Conservation (phyloP, 2,888 invertebrate species). For the Leptopilina syphax region DNA sequence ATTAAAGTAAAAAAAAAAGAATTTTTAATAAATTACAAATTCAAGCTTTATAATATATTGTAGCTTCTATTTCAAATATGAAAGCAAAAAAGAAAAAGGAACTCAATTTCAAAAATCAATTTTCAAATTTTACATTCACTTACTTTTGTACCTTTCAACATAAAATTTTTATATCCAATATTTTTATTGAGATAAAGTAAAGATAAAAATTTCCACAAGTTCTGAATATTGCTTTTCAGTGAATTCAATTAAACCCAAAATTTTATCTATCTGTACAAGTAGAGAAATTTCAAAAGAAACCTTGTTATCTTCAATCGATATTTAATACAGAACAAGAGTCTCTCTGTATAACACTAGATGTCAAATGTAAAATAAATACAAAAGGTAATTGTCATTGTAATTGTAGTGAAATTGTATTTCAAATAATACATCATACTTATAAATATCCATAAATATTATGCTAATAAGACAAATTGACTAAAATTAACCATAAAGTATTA, state of each 20-base stretch:
- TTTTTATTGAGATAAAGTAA: slow-evolving; percentile 11
- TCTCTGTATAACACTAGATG: background rate
- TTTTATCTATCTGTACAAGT: background rate
- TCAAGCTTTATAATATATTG: background rate
- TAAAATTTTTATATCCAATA: slow-evolving; percentile 14
- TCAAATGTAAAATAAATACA: slow-evolving; percentile 16
- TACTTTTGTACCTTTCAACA: background rate
- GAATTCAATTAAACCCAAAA: slow-evolving; percentile 8
- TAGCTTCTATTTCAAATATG: background rate
- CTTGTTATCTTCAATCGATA: slow-evolving; percentile 17
- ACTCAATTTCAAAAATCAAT: background rate
- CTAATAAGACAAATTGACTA: too few species aligned
- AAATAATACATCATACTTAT: too few species aligned
- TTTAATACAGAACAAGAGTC: slow-evolving; percentile 27
- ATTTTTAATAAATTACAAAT: too few species aligned
- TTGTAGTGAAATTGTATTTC: background rate
- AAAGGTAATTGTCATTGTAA: background rate
- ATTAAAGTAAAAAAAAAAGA: slow-evolving; percentile 2
- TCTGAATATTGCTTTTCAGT: slow-evolving; percentile 11
- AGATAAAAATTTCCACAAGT: slow-evolving; percentile 10
- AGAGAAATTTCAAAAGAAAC: slow-evolving; percentile 2
- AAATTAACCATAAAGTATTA: too few species aligned
- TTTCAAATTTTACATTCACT: slow-evolving; percentile 2
- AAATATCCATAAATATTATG: too few species aligned
- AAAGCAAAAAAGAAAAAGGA: background rate